Conservation (phyloP, 2,888 invertebrate genomes). For the Uloborus plumipes region DNA sequence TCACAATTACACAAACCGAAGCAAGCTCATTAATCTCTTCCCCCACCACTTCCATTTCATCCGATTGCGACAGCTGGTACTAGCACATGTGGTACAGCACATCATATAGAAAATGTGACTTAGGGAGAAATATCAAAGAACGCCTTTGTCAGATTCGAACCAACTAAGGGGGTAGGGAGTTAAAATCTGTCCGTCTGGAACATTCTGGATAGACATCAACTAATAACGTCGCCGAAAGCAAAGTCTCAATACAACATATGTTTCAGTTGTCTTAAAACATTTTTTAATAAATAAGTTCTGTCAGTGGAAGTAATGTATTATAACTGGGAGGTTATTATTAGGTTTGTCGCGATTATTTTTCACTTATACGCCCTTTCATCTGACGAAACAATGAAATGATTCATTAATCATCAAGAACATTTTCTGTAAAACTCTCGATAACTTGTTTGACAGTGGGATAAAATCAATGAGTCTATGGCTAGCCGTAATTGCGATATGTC, state of each 20-base stretch:
- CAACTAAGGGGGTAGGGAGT: conserved; percentile 5
- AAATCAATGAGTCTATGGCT: too few species aligned
- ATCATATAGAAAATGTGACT: conserved; percentile 37
- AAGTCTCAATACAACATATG: background rate
- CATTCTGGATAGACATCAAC: background rate
- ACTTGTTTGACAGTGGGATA: too few species aligned
- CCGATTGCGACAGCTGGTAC: conserved; percentile 39
- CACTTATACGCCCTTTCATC: background rate
- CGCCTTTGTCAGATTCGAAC: conserved; percentile 39
- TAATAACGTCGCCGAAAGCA: too few species aligned
- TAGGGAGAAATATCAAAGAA: conserved; percentile 29
- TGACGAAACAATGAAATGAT: background rate
- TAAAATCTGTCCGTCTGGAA: background rate
- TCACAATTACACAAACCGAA: conserved; percentile 45
- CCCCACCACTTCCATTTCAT: conserved; percentile 30
- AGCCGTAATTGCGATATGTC: too few species aligned
- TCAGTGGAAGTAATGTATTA: too few species aligned
- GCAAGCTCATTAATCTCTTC: conserved; percentile 43
- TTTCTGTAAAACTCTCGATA: too few species aligned
- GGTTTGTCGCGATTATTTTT: background rate
- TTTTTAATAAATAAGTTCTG: too few species aligned
- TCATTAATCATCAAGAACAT: too few species aligned
- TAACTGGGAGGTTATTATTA: too few species aligned
- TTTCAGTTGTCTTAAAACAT: conserved; percentile 5
- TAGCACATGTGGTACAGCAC: conserved; percentile 47